phyloP scores from a whole-genome alignment of 2,888 invertebrate genomes.

The Trileptium ribeirensis region DNA sequence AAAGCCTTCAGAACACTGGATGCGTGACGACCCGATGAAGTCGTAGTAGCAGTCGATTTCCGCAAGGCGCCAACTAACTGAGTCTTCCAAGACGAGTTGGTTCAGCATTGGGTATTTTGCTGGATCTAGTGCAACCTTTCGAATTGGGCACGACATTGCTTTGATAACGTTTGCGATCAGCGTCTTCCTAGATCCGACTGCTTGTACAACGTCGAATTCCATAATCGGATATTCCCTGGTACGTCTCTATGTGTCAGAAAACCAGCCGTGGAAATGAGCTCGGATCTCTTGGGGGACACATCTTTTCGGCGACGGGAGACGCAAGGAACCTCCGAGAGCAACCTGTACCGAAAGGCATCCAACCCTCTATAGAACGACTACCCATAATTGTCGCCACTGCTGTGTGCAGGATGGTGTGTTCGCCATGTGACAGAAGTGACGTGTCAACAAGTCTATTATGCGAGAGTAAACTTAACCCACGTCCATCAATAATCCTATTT shows the following conservation, averaged over 20 bases:
- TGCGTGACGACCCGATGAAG: neutral
- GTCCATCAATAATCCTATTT: too few relatives aligned
- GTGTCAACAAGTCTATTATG: neutral
- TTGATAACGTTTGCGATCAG: neutral
- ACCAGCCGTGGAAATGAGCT: neutral
- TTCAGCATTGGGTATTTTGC: neutral
- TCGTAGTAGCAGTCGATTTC: constrained; percentile 12
- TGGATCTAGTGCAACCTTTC: neutral
- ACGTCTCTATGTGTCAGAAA: neutral
- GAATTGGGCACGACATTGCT: constrained; percentile 1
- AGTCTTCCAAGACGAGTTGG: neutral
- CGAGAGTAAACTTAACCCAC: too few relatives aligned
- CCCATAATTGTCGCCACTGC: neutral
- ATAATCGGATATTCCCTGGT: neutral
- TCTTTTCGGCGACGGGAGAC: neutral
- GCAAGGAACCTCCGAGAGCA: neutral
- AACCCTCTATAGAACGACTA: neutral
- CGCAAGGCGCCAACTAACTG: neutral
- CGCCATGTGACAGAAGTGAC: neutral
- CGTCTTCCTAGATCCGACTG: neutral
- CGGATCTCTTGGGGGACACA: neutral
- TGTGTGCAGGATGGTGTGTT: neutral
- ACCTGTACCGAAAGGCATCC: neutral
- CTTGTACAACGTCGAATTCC: neutral
- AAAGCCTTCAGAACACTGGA: constrained; percentile 1